A percentile compares a stretch with the other conserved stretches of the same genome.
These are phyloP conservation scores for Timema podura DNA, from an alignment of 2,888 invertebrate genomes.

Conservation along the genomic window DNA sequence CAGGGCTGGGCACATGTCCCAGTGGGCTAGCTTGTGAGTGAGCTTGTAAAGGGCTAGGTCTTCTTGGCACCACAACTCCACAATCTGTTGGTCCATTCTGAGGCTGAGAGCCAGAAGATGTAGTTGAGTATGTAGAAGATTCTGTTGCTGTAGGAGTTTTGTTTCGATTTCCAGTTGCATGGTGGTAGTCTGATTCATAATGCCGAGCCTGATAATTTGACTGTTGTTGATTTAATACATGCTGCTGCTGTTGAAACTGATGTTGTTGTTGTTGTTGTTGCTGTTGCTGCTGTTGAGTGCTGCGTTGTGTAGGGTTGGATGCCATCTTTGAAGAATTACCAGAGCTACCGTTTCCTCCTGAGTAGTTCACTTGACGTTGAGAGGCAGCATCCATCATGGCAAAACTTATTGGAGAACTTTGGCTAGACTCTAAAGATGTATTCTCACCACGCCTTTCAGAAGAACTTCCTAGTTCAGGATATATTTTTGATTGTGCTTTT, in stretches of 20 bases:
- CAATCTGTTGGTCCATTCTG: constrained; percentile 62
- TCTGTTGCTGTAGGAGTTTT: constrained; percentile 19
- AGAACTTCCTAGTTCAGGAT: constrained; percentile 58
- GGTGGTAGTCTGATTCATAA: constrained; percentile 28
- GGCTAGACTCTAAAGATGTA: constrained; percentile 54
- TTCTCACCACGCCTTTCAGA: constrained; percentile 39
- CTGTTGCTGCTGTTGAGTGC: constrained; percentile 22
- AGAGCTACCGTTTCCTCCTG: constrained; percentile 48
- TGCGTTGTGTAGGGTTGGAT: constrained; percentile 24
- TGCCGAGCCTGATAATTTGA: constrained; percentile 26
- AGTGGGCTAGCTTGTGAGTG: constrained; percentile 70
- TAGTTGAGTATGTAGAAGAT: constrained; percentile 24
- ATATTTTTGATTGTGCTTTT: constrained; percentile 74
- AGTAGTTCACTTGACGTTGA: constrained; percentile 49
- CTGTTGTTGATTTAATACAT: constrained; percentile 12
- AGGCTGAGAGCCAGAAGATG: constrained; percentile 50
- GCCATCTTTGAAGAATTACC: constrained; percentile 24
- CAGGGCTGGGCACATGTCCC: constrained; percentile 71
- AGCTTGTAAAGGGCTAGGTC: constrained; percentile 64
- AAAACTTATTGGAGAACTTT: constrained; percentile 72
- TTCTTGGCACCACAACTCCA: constrained; percentile 59
- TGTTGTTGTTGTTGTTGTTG: constrained; percentile 31
- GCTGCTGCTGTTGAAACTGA: constrained; percentile 30
- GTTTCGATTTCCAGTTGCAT: constrained; percentile 19
- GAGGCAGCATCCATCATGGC: constrained; percentile 62